Evolutionary conservation across 2,797 vertebrate species (phyloP).

Genomic region (Clarias laeviceps): DNA sequence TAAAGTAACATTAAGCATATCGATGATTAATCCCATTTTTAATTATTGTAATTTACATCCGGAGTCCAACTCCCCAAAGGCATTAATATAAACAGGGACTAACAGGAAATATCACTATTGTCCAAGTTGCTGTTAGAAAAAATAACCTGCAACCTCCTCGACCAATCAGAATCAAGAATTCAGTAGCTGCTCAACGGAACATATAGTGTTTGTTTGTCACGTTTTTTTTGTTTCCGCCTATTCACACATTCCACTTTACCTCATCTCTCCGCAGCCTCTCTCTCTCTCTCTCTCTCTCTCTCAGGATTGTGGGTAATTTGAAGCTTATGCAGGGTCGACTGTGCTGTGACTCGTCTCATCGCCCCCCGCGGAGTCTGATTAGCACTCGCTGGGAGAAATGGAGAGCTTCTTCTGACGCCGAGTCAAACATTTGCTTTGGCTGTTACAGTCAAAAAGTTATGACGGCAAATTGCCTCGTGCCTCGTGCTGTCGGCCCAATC

Average conservation of each 20-base stretch:
- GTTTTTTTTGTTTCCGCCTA: background rate
- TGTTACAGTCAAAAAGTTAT: constrained; percentile 57
- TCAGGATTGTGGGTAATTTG: constrained; percentile 59
- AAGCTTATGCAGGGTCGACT: constrained; percentile 54
- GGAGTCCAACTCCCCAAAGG: too few species aligned
- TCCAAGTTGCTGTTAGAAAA: background rate
- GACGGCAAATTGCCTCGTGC: constrained; percentile 62
- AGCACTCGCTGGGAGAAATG: constrained; percentile 38
- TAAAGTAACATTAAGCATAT: background rate
- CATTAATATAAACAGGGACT: background rate
- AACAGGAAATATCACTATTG: background rate
- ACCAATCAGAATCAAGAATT: background rate
- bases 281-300: background rate
- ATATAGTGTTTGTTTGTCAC: background rate
- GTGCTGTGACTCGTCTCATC: constrained; percentile 48
- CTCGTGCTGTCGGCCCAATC: constrained; percentile 54
- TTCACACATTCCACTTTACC: constrained; percentile 4
- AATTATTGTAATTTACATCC: too few species aligned
- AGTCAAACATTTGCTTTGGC: constrained; percentile 43
- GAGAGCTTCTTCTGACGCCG: constrained; percentile 46
- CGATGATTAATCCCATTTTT: background rate
- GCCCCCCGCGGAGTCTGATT: constrained; percentile 57
- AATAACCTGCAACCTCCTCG: background rate
- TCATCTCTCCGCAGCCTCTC: background rate
- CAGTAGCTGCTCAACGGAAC: too few species aligned